phyloP scores from a whole-genome alignment of 2,113 vertebrate genomes.

The Fukomys damarensis region DNA sequence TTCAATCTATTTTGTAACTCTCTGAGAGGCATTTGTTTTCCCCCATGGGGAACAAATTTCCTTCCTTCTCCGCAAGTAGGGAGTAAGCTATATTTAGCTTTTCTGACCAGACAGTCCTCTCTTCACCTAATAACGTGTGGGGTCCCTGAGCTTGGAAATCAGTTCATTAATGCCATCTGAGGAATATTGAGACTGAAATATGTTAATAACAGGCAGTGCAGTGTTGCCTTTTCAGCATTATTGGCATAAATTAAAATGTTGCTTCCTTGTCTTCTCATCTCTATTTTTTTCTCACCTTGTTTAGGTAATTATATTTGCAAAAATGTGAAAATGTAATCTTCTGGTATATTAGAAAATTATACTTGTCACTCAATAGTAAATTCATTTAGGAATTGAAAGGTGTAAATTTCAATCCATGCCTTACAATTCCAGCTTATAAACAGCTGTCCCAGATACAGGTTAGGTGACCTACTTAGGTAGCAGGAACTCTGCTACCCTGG shows the following conservation, averaged over 20 bases:
- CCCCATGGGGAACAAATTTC: neutral
- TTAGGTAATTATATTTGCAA: neutral
- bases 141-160: neutral
- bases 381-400: neutral
- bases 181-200: neutral
- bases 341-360: neutral
- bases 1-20: neutral
- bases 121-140: neutral
- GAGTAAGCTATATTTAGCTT: neutral
- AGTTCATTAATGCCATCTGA: neutral
- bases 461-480: neutral
- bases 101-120: neutral
- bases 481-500: neutral
- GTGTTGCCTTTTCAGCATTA: neutral
- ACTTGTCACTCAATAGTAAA: slow-evolving; percentile 12
- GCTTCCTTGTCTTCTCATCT: neutral
- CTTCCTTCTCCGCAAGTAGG: neutral
- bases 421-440: neutral
- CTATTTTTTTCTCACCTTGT: slow-evolving; percentile 24
- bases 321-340: neutral
- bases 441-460: neutral
- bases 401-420: neutral
- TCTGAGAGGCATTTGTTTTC: neutral
- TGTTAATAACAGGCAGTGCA: neutral
- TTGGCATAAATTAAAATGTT: neutral